phyloP scores from a whole-genome alignment of 2,888 invertebrate species.

The Mongoloraphidia duomilia region DNA sequence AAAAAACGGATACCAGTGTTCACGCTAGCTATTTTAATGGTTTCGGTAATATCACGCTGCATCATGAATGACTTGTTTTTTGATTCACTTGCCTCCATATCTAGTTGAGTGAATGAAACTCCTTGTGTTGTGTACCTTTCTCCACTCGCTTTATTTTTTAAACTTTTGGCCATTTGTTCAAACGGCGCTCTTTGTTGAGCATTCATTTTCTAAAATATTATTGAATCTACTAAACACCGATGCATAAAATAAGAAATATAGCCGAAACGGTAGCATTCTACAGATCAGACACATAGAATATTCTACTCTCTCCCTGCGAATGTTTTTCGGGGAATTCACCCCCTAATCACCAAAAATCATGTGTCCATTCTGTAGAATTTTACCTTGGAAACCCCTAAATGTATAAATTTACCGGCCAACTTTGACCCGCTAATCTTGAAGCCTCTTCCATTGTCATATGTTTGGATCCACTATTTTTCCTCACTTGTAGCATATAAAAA shows the following conservation, averaged over 20 bases:
- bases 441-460: slow-evolving; percentile 22
- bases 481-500: slow-evolving; percentile 25
- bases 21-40: slow-evolving; percentile 6
- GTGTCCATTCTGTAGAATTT: not conserved
- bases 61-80: slow-evolving; percentile 17
- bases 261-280: too few relatives aligned
- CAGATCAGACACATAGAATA: too few relatives aligned
- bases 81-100: slow-evolving; percentile 12
- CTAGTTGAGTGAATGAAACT: slow-evolving; percentile 16
- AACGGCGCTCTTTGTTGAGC: slow-evolving; percentile 15
- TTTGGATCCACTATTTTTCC: slow-evolving; percentile 18
- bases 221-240: too few relatives aligned
- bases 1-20: not conserved
- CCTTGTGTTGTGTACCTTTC: slow-evolving; percentile 23
- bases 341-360: too few relatives aligned
- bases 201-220: slow-evolving; percentile 11
- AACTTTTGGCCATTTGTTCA: slow-evolving; percentile 19
- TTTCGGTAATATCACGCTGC: slow-evolving; percentile 17
- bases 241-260: too few relatives aligned
- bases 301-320: too few relatives aligned
- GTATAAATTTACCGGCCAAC: slow-evolving; percentile 22
- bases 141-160: slow-evolving; percentile 12
- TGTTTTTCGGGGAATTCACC: too few relatives aligned
- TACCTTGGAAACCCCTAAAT: not conserved
- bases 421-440: slow-evolving; percentile 14